Evolutionary conservation across 1,140 invertebrate genomes (phyloP), one percentile per base, ranked within the genome.

Genomic region (Leptinotarsa defecta): DNA sequence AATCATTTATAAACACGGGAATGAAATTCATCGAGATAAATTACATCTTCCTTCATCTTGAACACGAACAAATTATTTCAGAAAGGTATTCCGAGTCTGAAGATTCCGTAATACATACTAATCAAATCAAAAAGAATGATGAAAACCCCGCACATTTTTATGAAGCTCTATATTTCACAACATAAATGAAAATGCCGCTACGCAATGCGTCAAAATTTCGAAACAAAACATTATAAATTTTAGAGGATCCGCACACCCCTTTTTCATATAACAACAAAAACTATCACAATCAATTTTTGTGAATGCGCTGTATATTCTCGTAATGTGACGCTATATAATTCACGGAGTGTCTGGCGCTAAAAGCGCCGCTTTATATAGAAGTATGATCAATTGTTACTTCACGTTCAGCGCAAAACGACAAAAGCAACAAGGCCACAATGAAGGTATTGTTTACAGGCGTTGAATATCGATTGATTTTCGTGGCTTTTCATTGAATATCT

Each of bases 281-380:
- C 52, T 57, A 57, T 57, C 52, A 57, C n/a, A 57, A 57, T 57
- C 52, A 57, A 57, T 57, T 57, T 57, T 57, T 57, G 17, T 57
- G 52, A 57, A 57, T 57, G 52, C 52, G 52, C 52, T 57, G 52
- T 57, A 57, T 57, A 57, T 57, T 57, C 52, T 57, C 52, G 52
- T 57, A 57, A 57, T 57, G 52, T 57, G 52, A 57, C 52, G 52
- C 52, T 19, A 57, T 57, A 57, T 57, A 57, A 57, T 57, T 57
- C 52, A 57, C 52, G 52, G n/a, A 57, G 52, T 57, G 52, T 57
- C 52, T 57, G 52, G 15, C 52, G 52, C 52, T 57, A 57, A 57
- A 57, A 57, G 52, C 52, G 52, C 52, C n/a, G 52, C 52, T 57
- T 57, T 57, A 57, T 57, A 19, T 57, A 57, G 52, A 3, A 57